phyloP scores from a whole-genome alignment of 1,140 invertebrate species.

The Drosophila teissieri region DNA sequence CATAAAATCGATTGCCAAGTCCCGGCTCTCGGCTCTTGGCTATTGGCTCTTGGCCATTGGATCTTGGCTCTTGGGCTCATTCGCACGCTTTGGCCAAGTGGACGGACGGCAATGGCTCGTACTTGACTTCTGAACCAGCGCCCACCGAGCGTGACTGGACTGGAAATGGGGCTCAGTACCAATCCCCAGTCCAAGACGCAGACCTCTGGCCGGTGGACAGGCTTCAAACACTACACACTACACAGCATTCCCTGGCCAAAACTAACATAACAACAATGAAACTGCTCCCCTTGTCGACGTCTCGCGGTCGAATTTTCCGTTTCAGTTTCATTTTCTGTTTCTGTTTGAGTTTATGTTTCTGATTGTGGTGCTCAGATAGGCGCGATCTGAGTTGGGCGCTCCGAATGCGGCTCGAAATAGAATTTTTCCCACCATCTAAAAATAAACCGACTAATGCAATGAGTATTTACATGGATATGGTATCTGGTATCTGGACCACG shows the following conservation, averaged over 20 bases:
- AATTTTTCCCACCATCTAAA: constrained; percentile 81
- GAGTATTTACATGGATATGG: constrained; percentile 37
- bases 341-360: constrained; percentile 17
- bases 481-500: constrained; percentile 18
- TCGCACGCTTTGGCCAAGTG: constrained; percentile 72
- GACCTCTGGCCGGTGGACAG: constrained; percentile 48
- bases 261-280: constrained; percentile 75
- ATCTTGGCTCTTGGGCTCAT: constrained; percentile 52
- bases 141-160: constrained; percentile 80
- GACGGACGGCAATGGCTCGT: constrained; percentile 62
- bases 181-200: constrained; percentile 23
- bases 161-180: constrained; percentile 50
- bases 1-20: constrained; percentile 55
- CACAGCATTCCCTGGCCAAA: constrained; percentile 70
- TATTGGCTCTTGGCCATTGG: too few relatives aligned
- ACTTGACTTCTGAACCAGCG: constrained; percentile 81
- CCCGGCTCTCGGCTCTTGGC: constrained; percentile 6
- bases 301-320: constrained; percentile 20
- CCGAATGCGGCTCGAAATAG: constrained; percentile 65
- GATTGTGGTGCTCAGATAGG: constrained; percentile 71
- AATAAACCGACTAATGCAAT: constrained; percentile 65
- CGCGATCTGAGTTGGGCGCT: constrained; percentile 63
- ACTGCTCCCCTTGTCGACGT: constrained; percentile 39
- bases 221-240: constrained; percentile 47
- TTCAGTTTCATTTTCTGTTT: constrained; percentile 40